A percentile compares a stretch with the other conserved stretches of the same genome.
Evolutionary conservation across 2,888 invertebrate species (phyloP).

Genomic region (Enoplolaimus lenunculus): DNA sequence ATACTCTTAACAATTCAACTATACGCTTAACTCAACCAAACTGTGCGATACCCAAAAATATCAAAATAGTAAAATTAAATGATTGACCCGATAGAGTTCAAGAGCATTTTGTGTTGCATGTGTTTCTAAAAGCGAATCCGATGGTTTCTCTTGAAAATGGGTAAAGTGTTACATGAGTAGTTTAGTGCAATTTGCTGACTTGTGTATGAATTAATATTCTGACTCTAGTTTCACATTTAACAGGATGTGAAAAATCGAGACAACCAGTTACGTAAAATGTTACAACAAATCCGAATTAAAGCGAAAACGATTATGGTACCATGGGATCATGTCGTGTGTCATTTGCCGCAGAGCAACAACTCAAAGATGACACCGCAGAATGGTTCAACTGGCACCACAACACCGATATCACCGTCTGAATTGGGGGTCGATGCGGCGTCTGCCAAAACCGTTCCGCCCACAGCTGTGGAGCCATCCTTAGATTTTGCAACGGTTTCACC

Average conservation of each 20-base stretch:
- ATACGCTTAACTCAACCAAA: no score
- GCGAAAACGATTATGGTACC: constrained; percentile 56
- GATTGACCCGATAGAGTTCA: no score
- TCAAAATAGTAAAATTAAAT: no score
- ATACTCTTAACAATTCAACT: no score
- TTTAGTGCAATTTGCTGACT: not conserved
- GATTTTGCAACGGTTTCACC: constrained; percentile 32
- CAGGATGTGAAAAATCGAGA: constrained; percentile 36
- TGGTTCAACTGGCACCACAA: no score
- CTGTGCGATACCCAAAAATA: no score
- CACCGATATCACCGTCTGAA: no score
- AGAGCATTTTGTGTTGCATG: no score
- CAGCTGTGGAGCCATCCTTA: constrained; percentile 12
- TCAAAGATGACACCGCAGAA: not conserved
- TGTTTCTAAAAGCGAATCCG: no score
- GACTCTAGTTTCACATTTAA: constrained; percentile 24
- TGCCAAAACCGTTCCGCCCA: constrained; percentile 12
- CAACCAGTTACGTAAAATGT: constrained; percentile 48
- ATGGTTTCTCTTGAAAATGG: not conserved
- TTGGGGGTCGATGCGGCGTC: not conserved
- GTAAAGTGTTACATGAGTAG: not conserved
- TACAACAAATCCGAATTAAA: constrained; percentile 69
- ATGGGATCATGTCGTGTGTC: constrained; percentile 46
- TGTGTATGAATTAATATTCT: not conserved
- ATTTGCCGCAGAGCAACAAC: constrained; percentile 23